Percentiles rank a stretch among this genome's conserved stretches.
These are phyloP conservation scores for Oryctolagus cuniculus DNA, from an alignment of 2,113 vertebrate genomes.

Conservation along the genomic window DNA sequence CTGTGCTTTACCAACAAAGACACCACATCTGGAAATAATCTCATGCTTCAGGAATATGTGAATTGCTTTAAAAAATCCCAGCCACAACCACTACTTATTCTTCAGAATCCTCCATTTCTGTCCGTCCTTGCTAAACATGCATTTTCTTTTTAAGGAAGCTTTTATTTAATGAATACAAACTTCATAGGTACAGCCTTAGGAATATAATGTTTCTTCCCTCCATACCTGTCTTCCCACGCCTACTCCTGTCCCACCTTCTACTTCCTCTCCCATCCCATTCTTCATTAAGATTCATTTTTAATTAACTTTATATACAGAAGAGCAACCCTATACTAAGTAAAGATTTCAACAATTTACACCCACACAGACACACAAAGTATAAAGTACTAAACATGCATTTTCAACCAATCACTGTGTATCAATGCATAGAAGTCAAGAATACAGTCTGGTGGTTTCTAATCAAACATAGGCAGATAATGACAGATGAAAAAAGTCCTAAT, in stretches of 20 bases:
- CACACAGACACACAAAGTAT: too few relatives aligned
- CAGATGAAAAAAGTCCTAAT: background rate
- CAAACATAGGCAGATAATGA: slow-evolving; percentile 1
- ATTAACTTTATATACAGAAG: too few relatives aligned
- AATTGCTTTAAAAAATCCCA: background rate
- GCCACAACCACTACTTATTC: background rate
- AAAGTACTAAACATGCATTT: background rate
- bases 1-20: background rate
- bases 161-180: too few relatives aligned
- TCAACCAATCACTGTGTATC: background rate
- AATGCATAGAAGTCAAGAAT: background rate
- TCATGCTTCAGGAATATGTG: background rate
- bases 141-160: background rate
- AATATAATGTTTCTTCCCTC: too few relatives aligned
- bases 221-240: too few relatives aligned
- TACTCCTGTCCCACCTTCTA: too few relatives aligned
- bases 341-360: too few relatives aligned
- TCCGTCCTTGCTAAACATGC: background rate
- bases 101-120: background rate
- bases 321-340: too few relatives aligned
- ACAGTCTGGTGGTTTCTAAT: background rate
- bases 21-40: background rate
- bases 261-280: too few relatives aligned
- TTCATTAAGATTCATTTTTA: too few relatives aligned
- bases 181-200: too few relatives aligned